phyloP scores from a whole-genome alignment of 2,888 invertebrate species.

The Drosophila eohydei region DNA sequence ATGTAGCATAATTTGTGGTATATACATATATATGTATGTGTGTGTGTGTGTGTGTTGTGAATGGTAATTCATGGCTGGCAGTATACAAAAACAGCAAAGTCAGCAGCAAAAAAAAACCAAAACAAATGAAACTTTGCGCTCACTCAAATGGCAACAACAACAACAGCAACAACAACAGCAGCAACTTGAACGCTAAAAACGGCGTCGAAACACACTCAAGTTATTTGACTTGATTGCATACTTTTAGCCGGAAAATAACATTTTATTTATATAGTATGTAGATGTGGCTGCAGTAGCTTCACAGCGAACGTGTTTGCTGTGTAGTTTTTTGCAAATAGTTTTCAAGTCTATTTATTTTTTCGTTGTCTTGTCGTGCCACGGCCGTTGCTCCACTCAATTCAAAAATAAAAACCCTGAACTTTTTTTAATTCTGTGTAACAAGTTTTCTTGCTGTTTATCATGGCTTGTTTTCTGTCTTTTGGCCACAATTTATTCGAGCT shows the following conservation, averaged over 20 bases:
- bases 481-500: constrained; percentile 14
- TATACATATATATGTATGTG: constrained; percentile 13
- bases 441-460: constrained; percentile 23
- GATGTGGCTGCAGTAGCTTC: background rate
- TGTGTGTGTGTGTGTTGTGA: constrained; percentile 32
- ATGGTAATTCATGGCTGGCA: constrained; percentile 62
- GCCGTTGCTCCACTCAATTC: constrained; percentile 22
- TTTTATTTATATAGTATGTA: constrained; percentile 44
- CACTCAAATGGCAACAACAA: constrained; percentile 44
- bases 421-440: constrained; percentile 12
- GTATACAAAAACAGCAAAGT: constrained; percentile 58
- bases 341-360: constrained; percentile 33
- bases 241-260: constrained; percentile 64
- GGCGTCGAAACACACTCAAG: constrained; percentile 48
- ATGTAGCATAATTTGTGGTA: constrained; percentile 59
- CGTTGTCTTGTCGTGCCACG: background rate
- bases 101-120: constrained; percentile 27
- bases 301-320: constrained; percentile 62
- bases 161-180: constrained; percentile 18
- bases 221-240: constrained; percentile 74
- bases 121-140: constrained; percentile 39
- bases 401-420: constrained; percentile 36
- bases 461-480: constrained; percentile 21
- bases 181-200: constrained; percentile 21
- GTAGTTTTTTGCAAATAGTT: constrained; percentile 60